A percentile compares a stretch with the other conserved stretches of the same genome.
Evolutionary conservation across 2,888 invertebrate genomes (phyloP).

Genomic region (Lycaena phlaeas): DNA sequence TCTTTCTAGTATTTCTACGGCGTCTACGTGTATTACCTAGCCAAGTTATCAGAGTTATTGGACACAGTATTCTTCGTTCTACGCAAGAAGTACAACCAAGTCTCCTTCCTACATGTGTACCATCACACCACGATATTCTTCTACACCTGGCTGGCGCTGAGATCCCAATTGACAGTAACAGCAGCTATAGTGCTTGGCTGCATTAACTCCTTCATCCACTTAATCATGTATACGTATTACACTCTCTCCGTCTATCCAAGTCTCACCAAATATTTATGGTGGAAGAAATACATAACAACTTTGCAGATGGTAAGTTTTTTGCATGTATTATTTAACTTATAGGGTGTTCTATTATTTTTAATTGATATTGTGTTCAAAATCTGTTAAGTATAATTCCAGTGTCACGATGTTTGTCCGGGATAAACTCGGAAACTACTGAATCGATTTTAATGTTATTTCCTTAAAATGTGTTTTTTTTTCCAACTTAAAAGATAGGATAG

Average conservation of each 20-base stretch:
- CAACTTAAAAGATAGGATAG: no score
- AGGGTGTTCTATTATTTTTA: no score
- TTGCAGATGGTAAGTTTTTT: conserved; percentile 77
- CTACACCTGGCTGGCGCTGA: conserved; percentile 80
- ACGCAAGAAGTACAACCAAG: conserved; percentile 1
- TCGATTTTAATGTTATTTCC: no score
- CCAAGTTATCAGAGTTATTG: not conserved
- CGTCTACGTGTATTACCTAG: not conserved
- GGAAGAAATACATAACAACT: conserved; percentile 86
- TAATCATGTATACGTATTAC: conserved; percentile 86
- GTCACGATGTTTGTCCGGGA: no score
- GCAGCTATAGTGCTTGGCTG: conserved; percentile 75
- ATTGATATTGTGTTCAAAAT: no score
- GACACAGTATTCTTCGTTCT: not conserved
- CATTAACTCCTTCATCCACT: conserved; percentile 80
- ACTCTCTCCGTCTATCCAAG: conserved; percentile 79
- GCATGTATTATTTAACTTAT: no score
- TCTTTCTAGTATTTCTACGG: not conserved
- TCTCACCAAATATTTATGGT: conserved; percentile 81
- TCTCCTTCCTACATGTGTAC: conserved; percentile 78
- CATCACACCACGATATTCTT: conserved; percentile 84
- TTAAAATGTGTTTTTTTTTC: no score
- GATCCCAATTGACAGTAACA: conserved; percentile 80
- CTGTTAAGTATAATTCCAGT: no score
- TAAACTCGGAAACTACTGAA: no score